phyloP scores from a whole-genome alignment of 2,797 vertebrate species.

The Anguilla marmorata region DNA sequence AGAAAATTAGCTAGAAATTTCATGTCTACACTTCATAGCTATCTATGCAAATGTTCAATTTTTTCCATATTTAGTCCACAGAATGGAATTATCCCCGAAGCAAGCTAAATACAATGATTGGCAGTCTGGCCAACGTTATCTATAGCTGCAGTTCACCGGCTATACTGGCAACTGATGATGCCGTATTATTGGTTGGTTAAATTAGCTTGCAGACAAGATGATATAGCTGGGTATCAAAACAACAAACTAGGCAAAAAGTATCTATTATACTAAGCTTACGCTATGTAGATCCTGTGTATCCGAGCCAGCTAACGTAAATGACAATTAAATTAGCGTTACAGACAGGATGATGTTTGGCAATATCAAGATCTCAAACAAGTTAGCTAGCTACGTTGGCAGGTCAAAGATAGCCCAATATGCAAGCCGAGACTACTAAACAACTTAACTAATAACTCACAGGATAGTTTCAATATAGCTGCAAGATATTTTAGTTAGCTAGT shows the following conservation, averaged over 20 bases:
- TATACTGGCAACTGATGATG: too few species aligned
- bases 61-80: too few species aligned
- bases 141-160: too few species aligned
- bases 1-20: not conserved
- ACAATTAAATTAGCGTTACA: too few species aligned
- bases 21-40: not conserved
- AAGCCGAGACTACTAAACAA: not conserved
- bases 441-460: not conserved
- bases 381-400: not conserved
- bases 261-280: too few species aligned
- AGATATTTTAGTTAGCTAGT: not conserved
- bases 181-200: too few species aligned
- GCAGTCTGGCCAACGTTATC: too few species aligned
- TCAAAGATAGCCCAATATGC: too few species aligned
- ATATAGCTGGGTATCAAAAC: too few species aligned
- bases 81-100: not conserved
- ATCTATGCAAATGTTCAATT: not conserved
- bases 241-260: not conserved
- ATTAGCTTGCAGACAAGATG: too few species aligned
- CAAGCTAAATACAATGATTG: not conserved
- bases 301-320: too few species aligned
- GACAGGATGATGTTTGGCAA: not conserved
- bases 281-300: too few species aligned
- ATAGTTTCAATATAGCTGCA: not conserved
- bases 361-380: not conserved